These are phyloP conservation scores for Actenoides lindsayi DNA, from an alignment of 2,113 vertebrate species.

Conservation along the genomic window DNA sequence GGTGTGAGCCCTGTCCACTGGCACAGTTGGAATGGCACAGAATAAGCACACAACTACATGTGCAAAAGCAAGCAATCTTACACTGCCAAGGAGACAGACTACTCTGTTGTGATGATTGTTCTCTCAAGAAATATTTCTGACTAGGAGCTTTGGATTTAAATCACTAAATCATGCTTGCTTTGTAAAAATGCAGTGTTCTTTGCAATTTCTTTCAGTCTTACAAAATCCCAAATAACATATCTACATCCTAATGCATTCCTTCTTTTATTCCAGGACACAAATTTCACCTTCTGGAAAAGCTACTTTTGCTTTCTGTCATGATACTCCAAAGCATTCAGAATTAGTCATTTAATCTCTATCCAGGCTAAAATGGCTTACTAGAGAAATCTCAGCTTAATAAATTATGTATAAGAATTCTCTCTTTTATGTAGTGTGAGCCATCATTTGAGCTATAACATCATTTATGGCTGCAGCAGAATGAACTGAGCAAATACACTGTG, in stretches of 20 bases:
- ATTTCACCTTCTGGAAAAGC: slow-evolving; percentile 5
- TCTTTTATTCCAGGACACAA: neutral
- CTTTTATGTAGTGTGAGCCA: neutral
- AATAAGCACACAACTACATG: neutral
- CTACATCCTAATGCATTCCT: neutral
- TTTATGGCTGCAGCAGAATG: slow-evolving; percentile 24
- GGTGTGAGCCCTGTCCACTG: neutral
- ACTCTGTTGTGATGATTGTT: neutral
- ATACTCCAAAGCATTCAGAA: slow-evolving; percentile 11
- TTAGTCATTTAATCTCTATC: slow-evolving; percentile 36
- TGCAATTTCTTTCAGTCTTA: neutral
- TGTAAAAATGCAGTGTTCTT: neutral
- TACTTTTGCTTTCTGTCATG: neutral
- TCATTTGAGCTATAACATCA: neutral
- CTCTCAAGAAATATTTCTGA: neutral
- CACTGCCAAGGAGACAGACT: neutral
- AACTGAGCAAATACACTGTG: slow-evolving; percentile 12
- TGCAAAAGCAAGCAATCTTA: neutral
- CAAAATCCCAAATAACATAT: neutral
- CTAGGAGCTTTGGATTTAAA: neutral
- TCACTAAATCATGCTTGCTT: neutral
- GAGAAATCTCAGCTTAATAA: slow-evolving; percentile 45
- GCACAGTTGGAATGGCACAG: neutral
- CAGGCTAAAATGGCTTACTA: slow-evolving; percentile 50
- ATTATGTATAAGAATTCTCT: slow-evolving; percentile 34